Evolutionary conservation across 2,888 invertebrate genomes (phyloP).

Genomic region (Yponomeuta cagnagella): DNA sequence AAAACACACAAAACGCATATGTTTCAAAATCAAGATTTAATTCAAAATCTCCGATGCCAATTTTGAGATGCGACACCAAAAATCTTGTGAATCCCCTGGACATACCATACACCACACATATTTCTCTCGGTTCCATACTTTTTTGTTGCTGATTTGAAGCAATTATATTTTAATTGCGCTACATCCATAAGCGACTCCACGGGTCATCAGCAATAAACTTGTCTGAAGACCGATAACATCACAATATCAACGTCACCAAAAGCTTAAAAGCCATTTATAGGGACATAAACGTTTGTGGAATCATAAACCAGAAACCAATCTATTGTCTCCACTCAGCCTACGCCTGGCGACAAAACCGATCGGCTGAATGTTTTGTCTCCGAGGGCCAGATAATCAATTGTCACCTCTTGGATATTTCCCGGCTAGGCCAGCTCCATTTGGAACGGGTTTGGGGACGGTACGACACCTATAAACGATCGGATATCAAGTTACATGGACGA

Average conservation of each 20-base stretch:
- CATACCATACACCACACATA: neutral
- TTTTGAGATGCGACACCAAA: neutral
- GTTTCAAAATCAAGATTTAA: too few species aligned
- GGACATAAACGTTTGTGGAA: constrained; percentile 73
- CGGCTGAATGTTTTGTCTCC: constrained; percentile 57
- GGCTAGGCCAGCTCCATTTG: constrained; percentile 58
- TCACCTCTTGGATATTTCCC: constrained; percentile 66
- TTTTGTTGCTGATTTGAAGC: neutral
- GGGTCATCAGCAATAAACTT: constrained; percentile 60
- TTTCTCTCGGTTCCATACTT: neutral
- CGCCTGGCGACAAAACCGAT: constrained; percentile 65
- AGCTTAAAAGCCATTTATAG: constrained; percentile 69
- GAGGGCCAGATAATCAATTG: constrained; percentile 64
- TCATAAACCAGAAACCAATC: constrained; percentile 69
- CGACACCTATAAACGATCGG: constrained; percentile 61
- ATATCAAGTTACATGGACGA: constrained; percentile 64
- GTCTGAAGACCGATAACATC: constrained; percentile 60
- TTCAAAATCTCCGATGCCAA: neutral
- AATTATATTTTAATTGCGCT: constrained; percentile 28
- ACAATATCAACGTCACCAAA: constrained; percentile 58
- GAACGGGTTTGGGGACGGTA: constrained; percentile 61
- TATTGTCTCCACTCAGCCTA: constrained; percentile 68
- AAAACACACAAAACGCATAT: neutral
- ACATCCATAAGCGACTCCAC: constrained; percentile 42
- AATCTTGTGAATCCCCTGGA: neutral